Percentiles rank a stretch among this genome's conserved stretches.
phyloP scores from a whole-genome alignment of 2,797 vertebrate genomes.

The Periophthalmus magnuspinnatus region DNA sequence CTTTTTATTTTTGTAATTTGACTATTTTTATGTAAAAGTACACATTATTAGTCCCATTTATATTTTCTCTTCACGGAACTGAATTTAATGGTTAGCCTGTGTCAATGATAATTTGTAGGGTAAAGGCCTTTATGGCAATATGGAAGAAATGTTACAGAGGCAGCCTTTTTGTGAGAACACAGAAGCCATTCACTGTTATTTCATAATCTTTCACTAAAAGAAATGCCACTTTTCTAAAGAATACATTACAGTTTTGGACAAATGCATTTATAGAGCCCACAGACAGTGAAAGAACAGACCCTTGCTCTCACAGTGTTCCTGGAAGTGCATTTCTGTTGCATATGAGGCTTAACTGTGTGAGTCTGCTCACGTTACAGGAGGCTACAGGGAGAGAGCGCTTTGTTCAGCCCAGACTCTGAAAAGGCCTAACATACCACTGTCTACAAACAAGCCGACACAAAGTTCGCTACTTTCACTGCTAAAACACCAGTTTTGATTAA shows the following conservation, averaged over 20 bases:
- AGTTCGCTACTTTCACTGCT: slow-evolving; percentile 3
- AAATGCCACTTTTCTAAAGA: not conserved
- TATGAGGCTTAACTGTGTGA: slow-evolving; percentile 24
- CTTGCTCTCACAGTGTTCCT: slow-evolving; percentile 35
- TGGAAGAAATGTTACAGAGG: not conserved
- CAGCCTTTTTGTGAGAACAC: not conserved
- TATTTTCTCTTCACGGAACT: too few species aligned
- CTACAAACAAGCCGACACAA: slow-evolving; percentile 10
- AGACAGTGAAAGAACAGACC: slow-evolving; percentile 24
- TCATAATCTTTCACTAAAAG: not conserved
- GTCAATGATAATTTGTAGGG: not conserved
- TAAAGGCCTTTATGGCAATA: not conserved
- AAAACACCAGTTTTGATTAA: not conserved
- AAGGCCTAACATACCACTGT: slow-evolving; percentile 31
- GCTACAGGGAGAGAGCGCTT: slow-evolving; percentile 45
- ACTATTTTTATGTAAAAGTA: too few species aligned
- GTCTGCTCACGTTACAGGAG: slow-evolving; percentile 66
- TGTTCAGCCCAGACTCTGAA: slow-evolving; percentile 47
- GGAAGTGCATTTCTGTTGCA: slow-evolving; percentile 33
- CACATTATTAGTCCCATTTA: too few species aligned
- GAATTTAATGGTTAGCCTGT: too few species aligned
- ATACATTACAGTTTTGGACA: not conserved
- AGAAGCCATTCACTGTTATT: not conserved
- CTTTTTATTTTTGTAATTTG: not conserved
- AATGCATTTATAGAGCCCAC: not conserved